Base-by-base conservation (phyloP, 2,888 invertebrate species). In the Axea sp. region DNA sequence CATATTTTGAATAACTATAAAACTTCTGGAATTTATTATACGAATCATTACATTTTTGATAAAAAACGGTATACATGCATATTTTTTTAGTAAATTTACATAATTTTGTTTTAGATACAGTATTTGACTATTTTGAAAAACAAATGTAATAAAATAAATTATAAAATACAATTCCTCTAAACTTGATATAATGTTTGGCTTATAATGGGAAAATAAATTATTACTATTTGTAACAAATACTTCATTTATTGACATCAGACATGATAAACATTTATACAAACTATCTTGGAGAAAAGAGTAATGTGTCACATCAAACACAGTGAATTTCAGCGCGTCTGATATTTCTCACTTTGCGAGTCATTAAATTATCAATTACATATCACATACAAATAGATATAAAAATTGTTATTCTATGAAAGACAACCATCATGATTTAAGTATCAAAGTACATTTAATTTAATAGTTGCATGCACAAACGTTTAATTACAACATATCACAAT, bases 301-400 rank as follows among this genome's bases (percentile, higher is more conserved):
- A 31, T 55, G 37, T 62, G 24, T 51, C 4, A 22, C 37, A 53
- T 47, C 60, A 53, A 33, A 60, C 60, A 60, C 60, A 53, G 14
- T 55, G 51, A 45, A 69, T 69, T 69, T 15, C 69, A 60, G 26
- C 53, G 53, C 53, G 41, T 55, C 60, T 64, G 73, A 76, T 49
- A 65, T 37, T 57, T 76, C 68, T 77, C 55, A 71, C 67, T 76
- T 73, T 43, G 60, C 45, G 53, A 53, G 75, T 75, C 60, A 73
- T 76, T 65, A 68, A 76, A 76, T 75, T 77, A 78, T 64, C 55
- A 59, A 68, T 30, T 65, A 67, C 60, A 51, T 76, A 77, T 76
- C 59, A 69, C 53, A n/a, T n/a, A n/a, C n/a, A 77, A 76, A 73
- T 43, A 71, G 59, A 68, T 59, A 60, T 41, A 73, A 67, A 77